Conservation (phyloP, 2,113 vertebrate species). For the Geococcyx californianus region DNA sequence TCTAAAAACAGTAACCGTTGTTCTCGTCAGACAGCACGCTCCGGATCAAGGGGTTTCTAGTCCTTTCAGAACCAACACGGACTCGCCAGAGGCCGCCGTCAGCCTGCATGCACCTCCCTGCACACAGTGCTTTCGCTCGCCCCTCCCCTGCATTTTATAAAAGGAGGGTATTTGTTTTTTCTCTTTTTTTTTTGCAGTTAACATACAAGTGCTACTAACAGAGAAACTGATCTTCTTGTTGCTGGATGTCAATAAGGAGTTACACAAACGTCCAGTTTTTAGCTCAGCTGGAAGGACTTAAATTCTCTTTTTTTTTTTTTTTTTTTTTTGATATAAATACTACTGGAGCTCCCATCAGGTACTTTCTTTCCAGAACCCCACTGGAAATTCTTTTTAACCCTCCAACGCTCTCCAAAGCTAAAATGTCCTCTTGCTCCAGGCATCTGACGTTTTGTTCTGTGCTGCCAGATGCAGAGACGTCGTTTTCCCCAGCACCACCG, state of each 20-base stretch:
- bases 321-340: constrained; percentile 70
- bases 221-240: constrained; percentile 58
- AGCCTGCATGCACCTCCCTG: constrained; percentile 33
- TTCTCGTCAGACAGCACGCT: constrained; percentile 69
- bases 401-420: neutral
- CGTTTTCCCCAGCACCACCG: constrained; percentile 42
- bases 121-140: constrained; percentile 15
- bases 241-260: constrained; percentile 44
- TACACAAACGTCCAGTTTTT: constrained; percentile 57
- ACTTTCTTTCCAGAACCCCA: constrained; percentile 53
- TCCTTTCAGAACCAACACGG: constrained; percentile 49
- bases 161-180: neutral
- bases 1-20: constrained; percentile 77
- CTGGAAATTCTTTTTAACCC: constrained; percentile 21
- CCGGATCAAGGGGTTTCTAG: constrained; percentile 51
- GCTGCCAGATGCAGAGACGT: constrained; percentile 70
- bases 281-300: constrained; percentile 64
- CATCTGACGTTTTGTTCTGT: constrained; percentile 61
- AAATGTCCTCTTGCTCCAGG: constrained; percentile 61
- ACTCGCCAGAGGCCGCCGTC: constrained; percentile 56
- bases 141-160: neutral
- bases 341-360: constrained; percentile 52
- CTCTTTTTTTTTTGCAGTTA: constrained; percentile 61
- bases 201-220: constrained; percentile 75
- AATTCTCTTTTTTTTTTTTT: constrained; percentile 57